These are phyloP conservation scores for Oceanodroma tethys DNA, from an alignment of 2,113 vertebrate genomes.

Conservation along the genomic window DNA sequence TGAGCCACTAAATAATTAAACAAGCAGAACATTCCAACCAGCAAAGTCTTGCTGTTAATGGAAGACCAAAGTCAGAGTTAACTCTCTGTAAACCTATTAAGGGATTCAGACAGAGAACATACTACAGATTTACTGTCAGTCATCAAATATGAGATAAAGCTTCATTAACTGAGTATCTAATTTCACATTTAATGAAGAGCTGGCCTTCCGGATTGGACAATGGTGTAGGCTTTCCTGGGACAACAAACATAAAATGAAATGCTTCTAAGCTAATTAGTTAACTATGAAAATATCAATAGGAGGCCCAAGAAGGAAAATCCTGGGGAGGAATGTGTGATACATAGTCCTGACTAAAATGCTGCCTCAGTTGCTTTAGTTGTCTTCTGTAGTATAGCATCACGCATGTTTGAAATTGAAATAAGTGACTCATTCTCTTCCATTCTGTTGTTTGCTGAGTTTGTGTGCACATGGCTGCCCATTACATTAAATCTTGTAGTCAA, in stretches of 20 bases:
- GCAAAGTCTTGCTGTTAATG: conserved; percentile 42
- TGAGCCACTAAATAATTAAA: conserved; percentile 67
- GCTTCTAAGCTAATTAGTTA: conserved; percentile 14
- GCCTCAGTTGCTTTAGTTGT: not conserved
- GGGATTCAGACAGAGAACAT: conserved; percentile 11
- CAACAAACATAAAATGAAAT: not conserved
- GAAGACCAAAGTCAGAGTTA: conserved; percentile 56
- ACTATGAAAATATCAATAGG: not conserved
- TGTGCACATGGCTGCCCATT: not conserved
- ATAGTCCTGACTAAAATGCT: not conserved
- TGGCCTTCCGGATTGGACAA: not conserved
- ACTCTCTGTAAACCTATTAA: conserved; percentile 47
- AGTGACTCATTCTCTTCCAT: not conserved
- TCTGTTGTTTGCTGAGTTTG: not conserved
- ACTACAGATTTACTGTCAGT: conserved; percentile 15
- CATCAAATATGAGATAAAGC: conserved; percentile 28
- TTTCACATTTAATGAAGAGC: conserved; percentile 48
- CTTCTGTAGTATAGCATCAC: not conserved
- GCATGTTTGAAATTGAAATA: not conserved
- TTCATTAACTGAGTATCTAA: conserved; percentile 42
- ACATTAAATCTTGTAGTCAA: not conserved
- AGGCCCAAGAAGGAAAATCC: not conserved
- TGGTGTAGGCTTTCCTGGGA: not conserved
- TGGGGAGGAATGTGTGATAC: not conserved
- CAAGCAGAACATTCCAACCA: conserved; percentile 15